Percentiles rank a stretch among this genome's conserved stretches.
phyloP scores from a whole-genome alignment of 2,888 invertebrate genomes.

The Apamea anceps region DNA sequence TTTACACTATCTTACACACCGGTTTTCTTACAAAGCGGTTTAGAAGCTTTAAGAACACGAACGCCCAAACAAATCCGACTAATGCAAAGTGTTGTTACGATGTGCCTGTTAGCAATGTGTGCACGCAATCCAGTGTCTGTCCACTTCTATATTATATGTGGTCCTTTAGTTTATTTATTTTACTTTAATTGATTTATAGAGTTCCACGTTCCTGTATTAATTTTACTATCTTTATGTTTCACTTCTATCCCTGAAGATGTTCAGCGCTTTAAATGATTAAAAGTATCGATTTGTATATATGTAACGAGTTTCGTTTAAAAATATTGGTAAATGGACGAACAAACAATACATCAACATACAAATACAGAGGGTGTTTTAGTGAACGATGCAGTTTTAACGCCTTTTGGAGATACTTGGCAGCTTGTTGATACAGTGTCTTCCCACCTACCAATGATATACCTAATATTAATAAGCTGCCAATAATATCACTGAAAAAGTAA shows the following conservation, averaged over 20 bases:
- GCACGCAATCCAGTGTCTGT: constrained; percentile 88
- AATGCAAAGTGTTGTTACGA: constrained; percentile 79
- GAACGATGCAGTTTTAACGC: constrained; percentile 73
- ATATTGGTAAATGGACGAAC: constrained; percentile 66
- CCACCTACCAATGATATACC: constrained; percentile 13
- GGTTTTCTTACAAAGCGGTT: constrained; percentile 70
- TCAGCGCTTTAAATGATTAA: constrained; percentile 69
- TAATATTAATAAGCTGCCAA: constrained; percentile 73
- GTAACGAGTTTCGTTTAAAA: constrained; percentile 42
- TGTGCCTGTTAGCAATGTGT: constrained; percentile 89
- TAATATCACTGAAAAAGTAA: constrained; percentile 52
- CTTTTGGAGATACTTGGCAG: constrained; percentile 70
- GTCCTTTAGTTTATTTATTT: constrained; percentile 84
- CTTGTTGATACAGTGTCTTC: constrained; percentile 69
- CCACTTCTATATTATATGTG: constrained; percentile 90
- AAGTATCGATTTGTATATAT: constrained; percentile 56
- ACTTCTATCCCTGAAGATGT: constrained; percentile 72
- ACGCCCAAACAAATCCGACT: constrained; percentile 75
- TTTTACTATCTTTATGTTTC: constrained; percentile 84
- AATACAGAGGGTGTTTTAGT: constrained; percentile 77
- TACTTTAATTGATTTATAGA: constrained; percentile 80
- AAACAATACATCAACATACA: constrained; percentile 79
- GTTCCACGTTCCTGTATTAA: constrained; percentile 81
- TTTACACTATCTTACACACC: constrained; percentile 82
- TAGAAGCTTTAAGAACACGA: constrained; percentile 80